Conservation (phyloP, 2,797 vertebrate species). For the Sebastes minor region DNA sequence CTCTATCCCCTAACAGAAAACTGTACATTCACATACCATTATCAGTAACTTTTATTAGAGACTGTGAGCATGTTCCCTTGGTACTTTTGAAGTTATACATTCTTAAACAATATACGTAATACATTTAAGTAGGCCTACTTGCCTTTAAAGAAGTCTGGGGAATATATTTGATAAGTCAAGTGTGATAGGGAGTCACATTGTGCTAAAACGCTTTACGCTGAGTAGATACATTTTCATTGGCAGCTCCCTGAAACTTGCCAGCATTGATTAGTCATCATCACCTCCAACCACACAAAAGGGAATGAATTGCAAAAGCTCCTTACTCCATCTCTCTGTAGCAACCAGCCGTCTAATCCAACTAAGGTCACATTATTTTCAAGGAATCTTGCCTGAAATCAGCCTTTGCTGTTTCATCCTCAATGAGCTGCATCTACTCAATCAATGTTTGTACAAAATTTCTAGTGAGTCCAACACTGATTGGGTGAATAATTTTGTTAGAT, state of each 20-base stretch:
- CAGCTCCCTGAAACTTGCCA: constrained; percentile 57
- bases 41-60: neutral
- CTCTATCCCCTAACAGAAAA: neutral
- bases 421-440: constrained; percentile 51
- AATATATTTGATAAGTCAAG: constrained; percentile 4
- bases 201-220: constrained; percentile 5
- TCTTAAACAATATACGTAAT: neutral
- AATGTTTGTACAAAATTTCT: constrained; percentile 28
- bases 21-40: neutral
- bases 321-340: constrained; percentile 56
- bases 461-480: constrained; percentile 23
- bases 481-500: constrained; percentile 35
- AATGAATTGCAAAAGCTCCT: constrained; percentile 68
- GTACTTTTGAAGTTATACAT: neutral
- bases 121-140: neutral
- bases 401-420: constrained; percentile 55
- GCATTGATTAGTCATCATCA: constrained; percentile 74
- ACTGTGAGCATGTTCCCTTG: neutral
- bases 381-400: constrained; percentile 65
- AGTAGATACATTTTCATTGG: constrained; percentile 40
- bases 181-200: constrained; percentile 15
- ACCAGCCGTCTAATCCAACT: constrained; percentile 74
- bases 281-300: constrained; percentile 69
- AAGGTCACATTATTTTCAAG: constrained; percentile 57
- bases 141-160: neutral